A percentile compares a stretch with the other conserved stretches of the same genome.
Evolutionary conservation across 2,888 invertebrate species (phyloP).

Genomic region (Galerucella pusilla): DNA sequence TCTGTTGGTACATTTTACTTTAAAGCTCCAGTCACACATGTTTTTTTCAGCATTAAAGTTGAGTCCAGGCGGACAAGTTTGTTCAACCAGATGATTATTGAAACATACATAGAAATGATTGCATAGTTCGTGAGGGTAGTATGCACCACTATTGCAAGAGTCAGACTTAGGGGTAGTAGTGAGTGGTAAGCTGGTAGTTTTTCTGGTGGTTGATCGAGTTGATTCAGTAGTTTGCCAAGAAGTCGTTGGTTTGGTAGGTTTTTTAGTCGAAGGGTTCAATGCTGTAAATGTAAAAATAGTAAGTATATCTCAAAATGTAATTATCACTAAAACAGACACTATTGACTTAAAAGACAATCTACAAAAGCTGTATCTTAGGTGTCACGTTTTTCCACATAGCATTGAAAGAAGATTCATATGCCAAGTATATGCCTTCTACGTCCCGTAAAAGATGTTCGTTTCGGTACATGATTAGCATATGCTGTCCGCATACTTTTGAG

Average conservation of each 20-base stretch:
- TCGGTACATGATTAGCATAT: no score
- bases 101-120: constrained; percentile 82
- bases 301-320: not conserved
- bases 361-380: no score
- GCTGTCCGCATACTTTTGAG: no score
- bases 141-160: constrained; percentile 76
- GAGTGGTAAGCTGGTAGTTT: constrained; percentile 48
- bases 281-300: constrained; percentile 42
- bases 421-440: no score
- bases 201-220: constrained; percentile 43
- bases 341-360: no score
- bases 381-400: no score
- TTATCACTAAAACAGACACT: no score
- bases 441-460: no score
- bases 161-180: constrained; percentile 37
- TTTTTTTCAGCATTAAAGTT: constrained; percentile 76
- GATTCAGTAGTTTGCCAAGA: constrained; percentile 43
- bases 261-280: constrained; percentile 56
- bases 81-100: constrained; percentile 76
- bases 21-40: constrained; percentile 81
- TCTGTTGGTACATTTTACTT: constrained; percentile 70
- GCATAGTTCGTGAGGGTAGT: constrained; percentile 80
- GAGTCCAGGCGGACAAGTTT: constrained; percentile 80
- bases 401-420: no score
- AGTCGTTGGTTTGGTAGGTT: constrained; percentile 50